These are phyloP conservation scores for Aldabrachelys gigantea DNA, from an alignment of 2,113 vertebrate species.

Conservation along the genomic window DNA sequence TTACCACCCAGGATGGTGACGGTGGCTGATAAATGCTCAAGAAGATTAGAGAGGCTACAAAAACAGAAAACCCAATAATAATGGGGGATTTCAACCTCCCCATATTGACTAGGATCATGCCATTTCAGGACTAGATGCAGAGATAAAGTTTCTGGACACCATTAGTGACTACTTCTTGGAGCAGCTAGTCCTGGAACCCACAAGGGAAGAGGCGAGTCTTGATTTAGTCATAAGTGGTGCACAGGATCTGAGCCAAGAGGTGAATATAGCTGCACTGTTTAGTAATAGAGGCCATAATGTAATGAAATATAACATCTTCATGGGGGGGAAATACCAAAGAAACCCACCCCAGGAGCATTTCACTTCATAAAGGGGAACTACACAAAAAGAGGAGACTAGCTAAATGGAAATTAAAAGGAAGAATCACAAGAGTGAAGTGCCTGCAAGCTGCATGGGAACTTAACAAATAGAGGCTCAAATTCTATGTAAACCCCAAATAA, in stretches of 20 bases:
- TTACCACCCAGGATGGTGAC: not conserved
- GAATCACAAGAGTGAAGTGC: not conserved
- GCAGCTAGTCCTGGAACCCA: not conserved
- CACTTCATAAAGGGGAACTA: no score
- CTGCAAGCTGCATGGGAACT: not conserved
- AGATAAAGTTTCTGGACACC: not conserved
- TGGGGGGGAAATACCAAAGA: no score
- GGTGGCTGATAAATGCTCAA: not conserved
- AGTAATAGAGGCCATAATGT: no score
- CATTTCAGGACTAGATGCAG: not conserved
- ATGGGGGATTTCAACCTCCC: no score
- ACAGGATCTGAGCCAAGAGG: no score
- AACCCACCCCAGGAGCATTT: no score
- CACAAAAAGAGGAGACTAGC: no score
- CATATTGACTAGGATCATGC: not conserved
- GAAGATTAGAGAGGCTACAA: not conserved
- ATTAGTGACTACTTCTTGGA: not conserved
- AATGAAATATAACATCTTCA: no score
- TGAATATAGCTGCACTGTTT: no score
- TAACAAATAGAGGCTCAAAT: not conserved
- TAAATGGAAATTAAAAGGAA: no score
- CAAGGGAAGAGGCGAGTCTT: not conserved
- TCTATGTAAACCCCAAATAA: not conserved
- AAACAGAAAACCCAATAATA: not conserved
- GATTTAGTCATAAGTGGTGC: not conserved